phyloP scores from a whole-genome alignment of 2,113 vertebrate genomes.

The Neotragus moschatus region DNA sequence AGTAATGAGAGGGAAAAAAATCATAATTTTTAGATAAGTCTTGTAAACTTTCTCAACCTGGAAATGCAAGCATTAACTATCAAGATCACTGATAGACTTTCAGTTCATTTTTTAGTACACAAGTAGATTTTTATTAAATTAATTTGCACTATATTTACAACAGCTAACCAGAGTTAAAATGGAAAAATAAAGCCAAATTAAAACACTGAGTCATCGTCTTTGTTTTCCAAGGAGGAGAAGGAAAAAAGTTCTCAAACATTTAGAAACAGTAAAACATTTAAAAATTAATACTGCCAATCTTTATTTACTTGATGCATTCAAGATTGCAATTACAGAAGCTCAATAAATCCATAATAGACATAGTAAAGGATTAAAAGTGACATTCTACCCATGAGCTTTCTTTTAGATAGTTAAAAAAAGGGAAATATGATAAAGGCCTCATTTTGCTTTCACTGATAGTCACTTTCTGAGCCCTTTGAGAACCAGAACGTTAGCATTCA shows the following conservation, averaged over 20 bases:
- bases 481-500: background rate
- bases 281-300: conserved; percentile 61
- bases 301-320: conserved; percentile 65
- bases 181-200: conserved; percentile 40
- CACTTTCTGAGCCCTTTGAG: background rate
- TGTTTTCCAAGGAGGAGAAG: conserved; percentile 20
- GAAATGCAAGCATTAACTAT: conserved; percentile 31
- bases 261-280: conserved; percentile 29
- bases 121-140: conserved; percentile 17
- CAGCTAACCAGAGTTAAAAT: background rate
- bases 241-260: conserved; percentile 33
- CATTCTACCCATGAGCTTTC: conserved; percentile 21
- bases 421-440: background rate
- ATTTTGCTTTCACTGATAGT: background rate
- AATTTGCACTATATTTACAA: conserved; percentile 20
- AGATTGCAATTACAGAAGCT: conserved; percentile 53
- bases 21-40: background rate
- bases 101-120: background rate
- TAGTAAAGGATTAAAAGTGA: conserved; percentile 21
- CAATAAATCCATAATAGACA: conserved; percentile 48
- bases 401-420: background rate
- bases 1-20: conserved; percentile 7
- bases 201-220: conserved; percentile 16
- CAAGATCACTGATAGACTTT: background rate
- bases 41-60: background rate